A percentile compares a stretch with the other conserved stretches of the same genome.
Evolutionary conservation across 2,113 vertebrate genomes (phyloP).

Genomic region (Bucco capensis): DNA sequence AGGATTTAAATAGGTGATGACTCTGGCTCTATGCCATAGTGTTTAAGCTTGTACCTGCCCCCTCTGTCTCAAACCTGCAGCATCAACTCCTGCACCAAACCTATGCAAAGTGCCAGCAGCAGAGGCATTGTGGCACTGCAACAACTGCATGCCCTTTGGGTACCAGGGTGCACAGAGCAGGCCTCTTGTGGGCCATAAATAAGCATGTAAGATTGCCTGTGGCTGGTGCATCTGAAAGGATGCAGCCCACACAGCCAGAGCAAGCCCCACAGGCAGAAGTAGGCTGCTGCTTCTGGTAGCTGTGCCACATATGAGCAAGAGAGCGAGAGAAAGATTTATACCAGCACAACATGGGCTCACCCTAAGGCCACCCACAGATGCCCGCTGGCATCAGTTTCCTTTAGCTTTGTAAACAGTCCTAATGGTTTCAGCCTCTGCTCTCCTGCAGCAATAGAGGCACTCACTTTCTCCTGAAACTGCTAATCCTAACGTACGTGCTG

Average conservation of each 20-base stretch:
- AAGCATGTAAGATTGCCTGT: rapidly evolving
- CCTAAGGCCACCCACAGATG: not conserved
- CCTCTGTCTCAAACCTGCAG: not conserved
- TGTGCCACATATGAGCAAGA: not conserved
- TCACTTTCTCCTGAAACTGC: not conserved
- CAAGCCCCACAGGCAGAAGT: not conserved
- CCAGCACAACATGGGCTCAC: not conserved
- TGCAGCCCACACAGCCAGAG: not conserved
- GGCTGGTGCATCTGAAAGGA: not conserved
- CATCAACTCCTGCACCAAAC: not conserved
- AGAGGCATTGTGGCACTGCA: not conserved
- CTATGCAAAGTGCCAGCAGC: not conserved
- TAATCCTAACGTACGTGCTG: not conserved
- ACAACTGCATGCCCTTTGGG: not conserved
- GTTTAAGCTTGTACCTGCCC: not conserved
- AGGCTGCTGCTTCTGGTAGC: not conserved
- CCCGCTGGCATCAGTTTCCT: not conserved
- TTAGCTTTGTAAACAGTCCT: not conserved
- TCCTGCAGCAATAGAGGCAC: not conserved
- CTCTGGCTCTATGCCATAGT: rapidly evolving
- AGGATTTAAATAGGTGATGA: not conserved
- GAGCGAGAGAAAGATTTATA: not conserved
- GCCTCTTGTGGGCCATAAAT: not conserved
- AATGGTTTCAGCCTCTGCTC: not conserved
- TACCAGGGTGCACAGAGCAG: not conserved